Evolutionary conservation across 2,888 invertebrate genomes (phyloP), one percentile per base, ranked within the genome.

Genomic region (Adelognathus sp.): DNA sequence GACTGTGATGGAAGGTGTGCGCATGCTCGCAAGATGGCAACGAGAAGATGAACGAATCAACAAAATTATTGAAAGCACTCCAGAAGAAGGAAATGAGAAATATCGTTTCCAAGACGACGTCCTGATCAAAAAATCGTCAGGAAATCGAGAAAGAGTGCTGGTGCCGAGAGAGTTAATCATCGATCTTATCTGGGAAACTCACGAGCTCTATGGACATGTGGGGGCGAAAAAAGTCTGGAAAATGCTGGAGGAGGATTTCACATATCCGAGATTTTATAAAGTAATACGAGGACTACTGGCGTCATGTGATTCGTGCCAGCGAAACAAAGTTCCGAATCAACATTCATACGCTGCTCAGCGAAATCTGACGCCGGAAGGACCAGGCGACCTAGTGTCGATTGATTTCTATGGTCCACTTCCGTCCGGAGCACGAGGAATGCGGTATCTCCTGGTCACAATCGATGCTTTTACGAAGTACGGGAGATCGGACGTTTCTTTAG

Each of bases 331-430:
- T 4, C 46, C 50, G 0, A 64, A 50, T 9, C 46, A 46, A 9
- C 27, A 39, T 7, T 11, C 39, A 5, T 46, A 63, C 16, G 29
- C 61, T 0, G 24, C 14, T 2, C 27, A 27, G 24, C 50, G 33
- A 18, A 1, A n/a, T n/a, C n/a, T n/a, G n/a, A n/a, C n/a, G n/a
- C 60, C 60, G 0, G 60, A 60, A n/a, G 60, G 60, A 3, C 60
- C 60, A 39, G 41, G 41, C n/a, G 39, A 60, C 24, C 14, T 60
- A 3, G 39, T 60, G 0, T 60, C 60, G 0, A 60, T 60, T 0
- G 39, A 60, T n/a, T 60, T 39, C n/a, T 60, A n/a, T 5, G 60
- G 60, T 11, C 39, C 60, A 36, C n/a, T 60, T n/a, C 39, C 60
- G 5, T 6, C 60, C 1, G 14, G 27, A 2, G 11, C 11, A 11